Evolutionary conservation across 2,797 vertebrate species (phyloP).

Genomic region (Pseudochromis fuscus): DNA sequence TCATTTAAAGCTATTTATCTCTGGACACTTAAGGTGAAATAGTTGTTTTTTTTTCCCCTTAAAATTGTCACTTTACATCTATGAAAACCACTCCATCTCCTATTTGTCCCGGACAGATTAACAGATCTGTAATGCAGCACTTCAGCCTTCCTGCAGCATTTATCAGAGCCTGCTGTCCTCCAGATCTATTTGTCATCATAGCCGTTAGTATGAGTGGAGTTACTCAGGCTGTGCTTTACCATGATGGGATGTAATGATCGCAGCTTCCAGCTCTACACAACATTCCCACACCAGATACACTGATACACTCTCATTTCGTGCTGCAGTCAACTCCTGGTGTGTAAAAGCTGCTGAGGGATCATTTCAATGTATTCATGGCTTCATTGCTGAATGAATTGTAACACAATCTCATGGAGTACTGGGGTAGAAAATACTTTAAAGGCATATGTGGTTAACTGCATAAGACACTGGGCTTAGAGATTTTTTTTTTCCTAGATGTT

Average conservation of each 20-base stretch:
- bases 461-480: background rate
- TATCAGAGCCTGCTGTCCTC: conserved; percentile 48
- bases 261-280: conserved; percentile 28
- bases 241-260: conserved; percentile 61
- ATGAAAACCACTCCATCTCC: conserved; percentile 27
- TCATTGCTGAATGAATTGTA: background rate
- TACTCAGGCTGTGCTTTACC: conserved; percentile 52
- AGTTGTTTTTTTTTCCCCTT: background rate
- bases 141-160: conserved; percentile 51
- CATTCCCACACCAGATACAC: conserved; percentile 9
- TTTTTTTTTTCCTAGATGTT: background rate
- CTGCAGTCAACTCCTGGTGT: background rate
- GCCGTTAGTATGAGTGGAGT: conserved; percentile 48
- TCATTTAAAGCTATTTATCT: conserved; percentile 53
- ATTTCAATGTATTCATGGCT: conserved; percentile 15
- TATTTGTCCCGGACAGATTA: conserved; percentile 34
- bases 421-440: background rate
- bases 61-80: conserved; percentile 32
- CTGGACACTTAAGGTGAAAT: conserved; percentile 23
- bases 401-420: conserved; percentile 1
- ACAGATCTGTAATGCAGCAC: conserved; percentile 53
- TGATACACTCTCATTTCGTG: conserved; percentile 26
- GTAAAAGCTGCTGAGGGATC: background rate
- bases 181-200: conserved; percentile 59
- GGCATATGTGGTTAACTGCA: background rate